These are phyloP conservation scores for Siniperca obscura DNA, from an alignment of 2,797 vertebrate genomes.

Conservation along the genomic window DNA sequence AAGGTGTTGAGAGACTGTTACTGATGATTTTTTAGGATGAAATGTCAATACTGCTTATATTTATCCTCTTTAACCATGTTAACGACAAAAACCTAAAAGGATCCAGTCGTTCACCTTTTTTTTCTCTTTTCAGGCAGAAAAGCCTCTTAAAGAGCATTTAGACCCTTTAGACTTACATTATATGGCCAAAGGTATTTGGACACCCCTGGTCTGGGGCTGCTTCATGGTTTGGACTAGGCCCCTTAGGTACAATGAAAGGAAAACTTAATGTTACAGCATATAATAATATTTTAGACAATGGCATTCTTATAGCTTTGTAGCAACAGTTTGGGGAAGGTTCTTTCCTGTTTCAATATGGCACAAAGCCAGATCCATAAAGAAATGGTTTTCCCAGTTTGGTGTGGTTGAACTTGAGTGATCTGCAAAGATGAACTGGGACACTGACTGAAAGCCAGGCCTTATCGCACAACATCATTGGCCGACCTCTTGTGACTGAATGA, in stretches of 20 bases:
- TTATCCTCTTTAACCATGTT: not conserved
- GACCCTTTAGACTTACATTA: not conserved
- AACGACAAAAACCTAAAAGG: not conserved
- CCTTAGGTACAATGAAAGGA: not conserved
- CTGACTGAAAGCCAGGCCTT: not conserved
- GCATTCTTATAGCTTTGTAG: not conserved
- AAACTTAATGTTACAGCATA: not conserved
- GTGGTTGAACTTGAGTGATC: not conserved
- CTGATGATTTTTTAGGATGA: not conserved
- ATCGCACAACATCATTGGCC: not conserved
- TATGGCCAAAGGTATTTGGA: not conserved
- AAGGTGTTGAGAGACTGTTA: not conserved
- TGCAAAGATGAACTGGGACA: not conserved
- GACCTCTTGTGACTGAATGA: not conserved
- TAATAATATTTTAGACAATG: not conserved
- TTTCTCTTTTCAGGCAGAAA: not conserved
- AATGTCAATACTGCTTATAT: not conserved
- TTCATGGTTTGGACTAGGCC: not conserved
- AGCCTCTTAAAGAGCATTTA: not conserved
- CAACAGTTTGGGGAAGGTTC: not conserved
- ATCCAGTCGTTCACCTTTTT: not conserved
- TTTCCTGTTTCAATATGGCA: not conserved
- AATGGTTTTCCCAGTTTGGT: not conserved
- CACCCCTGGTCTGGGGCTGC: not conserved
- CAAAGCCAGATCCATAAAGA: not conserved